Evolutionary conservation across 2,797 vertebrate genomes (phyloP), one percentile per base, ranked within the genome.

Genomic region (Cichlasoma orientale): DNA sequence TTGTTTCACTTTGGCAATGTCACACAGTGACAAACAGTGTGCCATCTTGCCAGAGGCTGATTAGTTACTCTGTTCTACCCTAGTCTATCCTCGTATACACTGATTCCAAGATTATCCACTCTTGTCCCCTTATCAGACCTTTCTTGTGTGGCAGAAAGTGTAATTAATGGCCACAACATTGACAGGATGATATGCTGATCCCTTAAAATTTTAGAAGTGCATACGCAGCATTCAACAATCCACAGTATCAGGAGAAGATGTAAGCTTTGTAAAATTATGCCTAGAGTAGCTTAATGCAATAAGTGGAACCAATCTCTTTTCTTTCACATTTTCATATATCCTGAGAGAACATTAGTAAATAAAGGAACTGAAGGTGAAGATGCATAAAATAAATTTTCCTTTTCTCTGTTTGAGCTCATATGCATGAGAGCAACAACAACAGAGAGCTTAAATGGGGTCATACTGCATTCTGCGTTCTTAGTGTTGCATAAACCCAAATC

Each of bases 91-190:
- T 44, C 13, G 12, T 44, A 16, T 13, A 44, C 14, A 16, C 14
- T 5, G 13, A 14, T 44, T 44, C 5, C 14, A 16, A 44, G 36
- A 38, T 38, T 12, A 38, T 11, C 36, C 36, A 38, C 36, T 11
- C 11, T 38, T 38, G 36, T 38, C 36, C 36, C 36, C 4, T 12
- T 38, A 4, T 38, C 11, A 38, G 11, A 38, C 36, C 11, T 12
- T 38, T 38, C 36, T 63, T 38, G 18, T 63, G 59, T 66, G 38
- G 59, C 59, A 66, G 59, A 66, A 66, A 66, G 5, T 19, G 38
- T 38, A 66, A 44, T 44, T 44, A 66, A 27, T 66, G 16, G 41
- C 18, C 19, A 0, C 3, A 50, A n/a, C 63, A 50, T 3, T 29
- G 63, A 50, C 27, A 66, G 2, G 1, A 63, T 41, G 5, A 44